A percentile compares a stretch with the other conserved stretches of the same genome.
Evolutionary conservation across 1,140 invertebrate species (phyloP).

Genomic region (Brachionus angularis): DNA sequence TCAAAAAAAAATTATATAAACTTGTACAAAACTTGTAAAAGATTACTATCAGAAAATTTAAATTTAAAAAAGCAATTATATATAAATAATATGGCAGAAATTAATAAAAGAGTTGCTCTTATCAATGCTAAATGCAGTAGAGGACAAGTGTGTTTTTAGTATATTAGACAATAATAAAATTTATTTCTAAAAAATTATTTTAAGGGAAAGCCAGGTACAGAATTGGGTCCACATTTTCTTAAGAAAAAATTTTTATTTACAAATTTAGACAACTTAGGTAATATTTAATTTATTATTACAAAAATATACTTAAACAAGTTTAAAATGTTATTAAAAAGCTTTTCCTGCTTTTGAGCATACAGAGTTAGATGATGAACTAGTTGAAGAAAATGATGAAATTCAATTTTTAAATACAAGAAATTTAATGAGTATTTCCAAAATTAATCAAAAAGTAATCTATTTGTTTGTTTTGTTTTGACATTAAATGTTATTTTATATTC

Average conservation of each 20-base stretch:
- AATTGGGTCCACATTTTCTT: conserved; percentile 19
- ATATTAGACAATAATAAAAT: background rate
- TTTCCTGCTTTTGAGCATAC: background rate
- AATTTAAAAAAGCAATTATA: too few species aligned
- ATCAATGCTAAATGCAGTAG: conserved; percentile 25
- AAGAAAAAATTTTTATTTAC: conserved; percentile 31
- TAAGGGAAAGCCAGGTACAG: conserved; percentile 35
- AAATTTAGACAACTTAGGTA: conserved; percentile 40
- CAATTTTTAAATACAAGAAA: conserved; percentile 21
- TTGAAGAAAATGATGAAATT: conserved; percentile 1
- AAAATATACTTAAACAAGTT: background rate
- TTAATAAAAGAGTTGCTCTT: conserved; percentile 25
- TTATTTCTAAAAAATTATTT: background rate
- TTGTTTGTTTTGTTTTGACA: too few species aligned
- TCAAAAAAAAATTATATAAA: too few species aligned
- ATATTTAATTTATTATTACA: background rate
- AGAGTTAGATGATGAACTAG: conserved; percentile 4
- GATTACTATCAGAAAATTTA: too few species aligned
- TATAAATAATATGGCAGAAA: too few species aligned
- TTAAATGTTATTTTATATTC: too few species aligned
- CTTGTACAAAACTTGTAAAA: too few species aligned
- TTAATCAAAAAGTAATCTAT: background rate
- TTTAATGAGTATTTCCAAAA: background rate
- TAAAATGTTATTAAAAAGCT: background rate
- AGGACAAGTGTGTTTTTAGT: background rate